Conservation (phyloP, 2,888 invertebrate species). For the Eupithecia exiguata region DNA sequence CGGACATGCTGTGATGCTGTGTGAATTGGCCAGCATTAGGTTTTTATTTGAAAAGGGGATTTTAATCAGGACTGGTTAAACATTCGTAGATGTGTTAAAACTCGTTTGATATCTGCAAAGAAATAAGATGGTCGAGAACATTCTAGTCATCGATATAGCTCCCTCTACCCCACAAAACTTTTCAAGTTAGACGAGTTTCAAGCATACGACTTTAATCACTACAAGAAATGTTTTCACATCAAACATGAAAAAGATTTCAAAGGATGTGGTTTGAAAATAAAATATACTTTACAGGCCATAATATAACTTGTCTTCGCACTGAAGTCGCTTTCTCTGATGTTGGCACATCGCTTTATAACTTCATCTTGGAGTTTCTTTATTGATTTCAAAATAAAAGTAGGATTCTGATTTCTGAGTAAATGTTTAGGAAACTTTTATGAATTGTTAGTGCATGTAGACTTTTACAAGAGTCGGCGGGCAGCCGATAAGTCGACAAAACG, state of each 20-base stretch:
- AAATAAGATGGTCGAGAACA: not conserved
- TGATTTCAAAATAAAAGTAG: conserved; percentile 25
- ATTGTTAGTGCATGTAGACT: conserved; percentile 1
- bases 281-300: not conserved
- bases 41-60: not conserved
- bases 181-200: conserved; percentile 14
- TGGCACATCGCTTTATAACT: conserved; percentile 28
- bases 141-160: too few species aligned
- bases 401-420: conserved; percentile 6
- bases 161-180: not conserved
- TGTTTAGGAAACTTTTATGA: conserved; percentile 12
- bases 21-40: too few species aligned
- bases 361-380: conserved; percentile 18
- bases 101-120: not conserved
- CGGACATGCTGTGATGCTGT: too few species aligned
- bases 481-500: not conserved
- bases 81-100: too few species aligned
- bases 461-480: not conserved
- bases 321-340: conserved; percentile 22
- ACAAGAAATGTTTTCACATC: conserved; percentile 27
- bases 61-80: not conserved
- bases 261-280: not conserved
- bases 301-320: conserved; percentile 15
- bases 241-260: conserved; percentile 6
- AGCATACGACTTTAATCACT: conserved; percentile 37